Percentiles rank a stretch among this genome's conserved stretches.
These are phyloP conservation scores for Halocaridina rubra DNA, from an alignment of 2,888 invertebrate genomes.

Conservation along the genomic window DNA sequence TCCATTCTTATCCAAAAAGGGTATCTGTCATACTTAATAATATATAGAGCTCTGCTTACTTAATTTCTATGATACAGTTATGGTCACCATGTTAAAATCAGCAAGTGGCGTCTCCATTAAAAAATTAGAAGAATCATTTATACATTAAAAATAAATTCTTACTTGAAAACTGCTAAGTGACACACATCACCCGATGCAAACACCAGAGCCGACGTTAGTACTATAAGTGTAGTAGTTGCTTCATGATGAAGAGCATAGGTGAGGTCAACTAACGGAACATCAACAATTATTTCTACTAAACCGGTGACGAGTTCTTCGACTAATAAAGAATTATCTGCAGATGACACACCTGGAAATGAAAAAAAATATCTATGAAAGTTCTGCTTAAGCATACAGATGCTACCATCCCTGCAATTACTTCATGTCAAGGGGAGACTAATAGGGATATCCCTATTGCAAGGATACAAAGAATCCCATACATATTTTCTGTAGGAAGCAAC, in stretches of 20 bases:
- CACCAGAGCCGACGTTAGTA: slow-evolving; percentile 56
- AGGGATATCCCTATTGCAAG: too few relatives aligned
- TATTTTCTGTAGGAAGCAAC: too few relatives aligned
- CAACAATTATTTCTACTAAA: slow-evolving; percentile 59
- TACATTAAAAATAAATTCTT: neutral
- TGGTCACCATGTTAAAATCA: neutral
- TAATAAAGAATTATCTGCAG: slow-evolving; percentile 4
- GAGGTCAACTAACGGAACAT: slow-evolving; percentile 56
- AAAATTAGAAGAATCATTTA: too few relatives aligned
- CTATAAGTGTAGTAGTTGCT: slow-evolving; percentile 58
- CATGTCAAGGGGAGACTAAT: too few relatives aligned
- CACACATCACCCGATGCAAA: slow-evolving; percentile 39
- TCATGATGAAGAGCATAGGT: slow-evolving; percentile 61
- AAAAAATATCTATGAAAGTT: neutral
- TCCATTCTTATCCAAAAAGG: too few relatives aligned
- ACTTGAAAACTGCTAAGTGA: slow-evolving; percentile 44
- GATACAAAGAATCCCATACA: too few relatives aligned
- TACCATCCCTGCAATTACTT: too few relatives aligned
- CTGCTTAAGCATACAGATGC: too few relatives aligned
- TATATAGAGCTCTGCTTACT: too few relatives aligned
- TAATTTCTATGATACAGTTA: too few relatives aligned
- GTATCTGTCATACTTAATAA: too few relatives aligned
- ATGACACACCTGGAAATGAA: neutral
- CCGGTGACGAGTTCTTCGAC: slow-evolving; percentile 56
- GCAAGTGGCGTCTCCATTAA: too few relatives aligned